These are phyloP conservation scores for Leptothorax acervorum DNA, from an alignment of 2,888 invertebrate genomes.

Conservation along the genomic window DNA sequence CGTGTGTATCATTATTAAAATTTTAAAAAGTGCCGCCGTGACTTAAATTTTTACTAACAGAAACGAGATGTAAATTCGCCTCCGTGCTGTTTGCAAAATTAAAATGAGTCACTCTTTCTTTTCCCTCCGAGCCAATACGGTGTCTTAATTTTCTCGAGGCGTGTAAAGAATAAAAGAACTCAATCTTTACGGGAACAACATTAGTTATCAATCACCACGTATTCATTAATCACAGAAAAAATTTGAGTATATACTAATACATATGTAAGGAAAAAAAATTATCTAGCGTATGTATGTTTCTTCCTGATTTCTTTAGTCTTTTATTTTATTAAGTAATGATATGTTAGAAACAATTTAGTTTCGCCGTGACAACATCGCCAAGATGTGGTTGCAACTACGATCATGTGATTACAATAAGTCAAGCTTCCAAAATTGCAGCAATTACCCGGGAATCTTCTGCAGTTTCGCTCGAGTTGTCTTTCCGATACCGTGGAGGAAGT, in stretches of 20 bases:
- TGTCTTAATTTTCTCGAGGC: not conserved
- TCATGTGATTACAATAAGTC: constrained; percentile 37
- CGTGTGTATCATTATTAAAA: constrained; percentile 19
- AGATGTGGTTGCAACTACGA: not conserved
- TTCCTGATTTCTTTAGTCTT: not conserved
- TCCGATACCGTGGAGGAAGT: constrained; percentile 20
- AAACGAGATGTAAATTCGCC: constrained; percentile 24
- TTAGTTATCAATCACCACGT: not conserved
- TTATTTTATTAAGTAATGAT: not conserved
- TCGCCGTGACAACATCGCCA: not conserved
- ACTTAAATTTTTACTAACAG: not conserved
- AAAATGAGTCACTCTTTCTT: not conserved
- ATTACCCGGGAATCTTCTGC: constrained; percentile 13
- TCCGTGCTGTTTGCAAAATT: constrained; percentile 17
- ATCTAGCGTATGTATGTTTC: not conserved
- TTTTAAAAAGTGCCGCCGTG: not conserved
- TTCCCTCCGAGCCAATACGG: not conserved
- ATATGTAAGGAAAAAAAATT: not conserved
- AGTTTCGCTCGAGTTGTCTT: constrained; percentile 33
- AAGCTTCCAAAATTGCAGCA: constrained; percentile 27
- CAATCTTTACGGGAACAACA: not conserved
- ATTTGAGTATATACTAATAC: not conserved
- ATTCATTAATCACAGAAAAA: not conserved
- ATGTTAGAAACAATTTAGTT: not conserved
- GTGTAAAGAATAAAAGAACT: not conserved